A percentile compares a stretch with the other conserved stretches of the same genome.
phyloP scores from a whole-genome alignment of 2,888 invertebrate genomes.

The Amphipyra tragopoginis region DNA sequence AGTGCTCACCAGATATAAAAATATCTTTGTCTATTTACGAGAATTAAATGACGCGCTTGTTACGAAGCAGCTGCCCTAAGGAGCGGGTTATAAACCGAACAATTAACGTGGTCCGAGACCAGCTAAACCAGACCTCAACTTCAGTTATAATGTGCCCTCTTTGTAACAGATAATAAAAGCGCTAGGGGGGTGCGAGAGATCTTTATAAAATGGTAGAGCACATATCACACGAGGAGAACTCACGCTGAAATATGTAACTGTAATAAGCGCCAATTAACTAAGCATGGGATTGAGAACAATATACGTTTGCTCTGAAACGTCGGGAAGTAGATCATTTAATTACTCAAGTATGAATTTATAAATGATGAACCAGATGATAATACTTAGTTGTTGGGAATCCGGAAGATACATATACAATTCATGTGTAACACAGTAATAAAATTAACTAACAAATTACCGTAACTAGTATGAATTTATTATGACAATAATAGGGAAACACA shows the following conservation, averaged over 20 bases:
- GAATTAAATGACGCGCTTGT: constrained; percentile 86
- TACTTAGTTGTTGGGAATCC: constrained; percentile 24
- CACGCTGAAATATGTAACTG: constrained; percentile 83
- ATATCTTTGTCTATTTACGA: constrained; percentile 89
- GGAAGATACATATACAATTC: constrained; percentile 24
- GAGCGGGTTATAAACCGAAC: constrained; percentile 87
- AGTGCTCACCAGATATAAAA: constrained; percentile 86
- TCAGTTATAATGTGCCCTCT: constrained; percentile 57
- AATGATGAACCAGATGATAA: constrained; percentile 36
- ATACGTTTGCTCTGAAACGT: constrained; percentile 71
- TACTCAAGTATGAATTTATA: constrained; percentile 54
- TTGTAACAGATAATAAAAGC: constrained; percentile 51
- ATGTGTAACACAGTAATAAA: constrained; percentile 17
- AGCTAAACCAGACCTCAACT: constrained; percentile 71
- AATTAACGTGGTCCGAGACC: constrained; percentile 80
- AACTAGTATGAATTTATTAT: constrained; percentile 56
- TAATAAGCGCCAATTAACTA: constrained; percentile 88
- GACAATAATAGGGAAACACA: constrained; percentile 62
- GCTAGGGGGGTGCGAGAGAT: constrained; percentile 61
- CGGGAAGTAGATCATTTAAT: constrained; percentile 62
- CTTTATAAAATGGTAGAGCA: constrained; percentile 68
- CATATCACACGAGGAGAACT: constrained; percentile 71
- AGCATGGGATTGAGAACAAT: constrained; percentile 80
- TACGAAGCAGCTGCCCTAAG: constrained; percentile 87
- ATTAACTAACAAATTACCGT: constrained; percentile 22